Evolutionary conservation across 1,140 invertebrate species (phyloP), one percentile per base, ranked within the genome.

Genomic region (Liolophura sinensis): DNA sequence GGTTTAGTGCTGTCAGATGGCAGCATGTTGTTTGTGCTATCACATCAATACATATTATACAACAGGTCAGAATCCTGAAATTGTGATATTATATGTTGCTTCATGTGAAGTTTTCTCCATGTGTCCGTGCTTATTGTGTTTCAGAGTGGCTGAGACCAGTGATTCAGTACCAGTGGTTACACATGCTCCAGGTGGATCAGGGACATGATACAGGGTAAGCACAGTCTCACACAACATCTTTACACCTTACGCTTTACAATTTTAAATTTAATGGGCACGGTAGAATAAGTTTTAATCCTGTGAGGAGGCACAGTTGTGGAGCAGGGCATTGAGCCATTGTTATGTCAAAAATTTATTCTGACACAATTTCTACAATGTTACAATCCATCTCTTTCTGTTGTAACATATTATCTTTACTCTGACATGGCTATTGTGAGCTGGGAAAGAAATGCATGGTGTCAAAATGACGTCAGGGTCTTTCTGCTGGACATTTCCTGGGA

Each of bases 121-220:
- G n/a, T 52, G 31, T 60, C 61, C n/a, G 12, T 16, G 58, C 52
- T 12, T n/a, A 60, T 48, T 73, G 15, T 60, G 46, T 74, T 75
- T 59, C 69, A 82, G 86, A 86, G 14, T 92, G 91, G 91, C 72
- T 93, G 6, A 85, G 88, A 65, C 82, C 87, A 40, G 87, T 89
- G 50, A 89, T 90, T 64, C 86, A 88, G 73, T 86, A 88, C 55
- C 90, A 92, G 67, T 93, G 92, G 92, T 85, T 89, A 68, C 86
- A 89, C 52, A 87, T 92, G 80, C 78, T 93, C 25, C 85, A 87
- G 66, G 87, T 92, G 50, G 90, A 92, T 78, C 89, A 91, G 70
- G 89, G 89, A 57, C 86, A 87, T 68, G 91, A 92, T 70, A 87
- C 86, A 75, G 90, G 91, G 89, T 90, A 81, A 84, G 80, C 79